These are phyloP conservation scores for Mesorhabditis sp. DNA, from an alignment of 2,888 invertebrate genomes.

Conservation along the genomic window DNA sequence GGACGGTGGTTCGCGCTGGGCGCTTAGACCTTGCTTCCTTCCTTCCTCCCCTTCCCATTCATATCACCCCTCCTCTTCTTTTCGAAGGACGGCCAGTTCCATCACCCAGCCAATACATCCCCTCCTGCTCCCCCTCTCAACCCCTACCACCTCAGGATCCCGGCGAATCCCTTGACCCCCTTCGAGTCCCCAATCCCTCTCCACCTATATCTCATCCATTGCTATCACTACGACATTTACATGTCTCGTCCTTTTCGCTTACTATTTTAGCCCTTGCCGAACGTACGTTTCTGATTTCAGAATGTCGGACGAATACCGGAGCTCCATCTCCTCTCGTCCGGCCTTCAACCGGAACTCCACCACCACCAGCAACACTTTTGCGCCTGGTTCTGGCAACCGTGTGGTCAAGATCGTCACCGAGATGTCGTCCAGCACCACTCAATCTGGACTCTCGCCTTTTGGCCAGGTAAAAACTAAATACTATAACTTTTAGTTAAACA, in stretches of 20 bases:
- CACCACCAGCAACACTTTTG: slow-evolving; percentile 13
- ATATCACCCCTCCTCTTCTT: too few relatives aligned
- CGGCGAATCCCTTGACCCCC: background rate
- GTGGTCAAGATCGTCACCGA: slow-evolving; percentile 57
- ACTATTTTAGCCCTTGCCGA: background rate
- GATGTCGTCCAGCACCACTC: slow-evolving; percentile 29
- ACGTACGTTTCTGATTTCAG: background rate
- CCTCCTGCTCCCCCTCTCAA: slow-evolving; percentile 1
- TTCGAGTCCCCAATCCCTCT: background rate
- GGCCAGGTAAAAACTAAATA: background rate
- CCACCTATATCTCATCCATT: background rate
- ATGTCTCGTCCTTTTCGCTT: too few relatives aligned
- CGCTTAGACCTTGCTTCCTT: too few relatives aligned
- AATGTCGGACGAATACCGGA: slow-evolving; percentile 42
- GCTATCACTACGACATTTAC: too few relatives aligned
- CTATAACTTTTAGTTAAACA: too few relatives aligned
- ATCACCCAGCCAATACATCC: background rate
- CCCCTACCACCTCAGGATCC: background rate
- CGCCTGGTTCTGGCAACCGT: slow-evolving; percentile 41
- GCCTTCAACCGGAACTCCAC: slow-evolving; percentile 39
- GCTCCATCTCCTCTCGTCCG: slow-evolving; percentile 44
- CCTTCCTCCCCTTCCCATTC: too few relatives aligned
- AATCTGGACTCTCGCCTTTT: slow-evolving; percentile 32
- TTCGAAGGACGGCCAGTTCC: too few relatives aligned
- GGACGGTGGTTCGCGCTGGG: too few relatives aligned